Percentiles rank a stretch among this genome's conserved stretches.
These are phyloP conservation scores for Scaptomyza reducta DNA, from an alignment of 2,888 invertebrate genomes.

Conservation along the genomic window DNA sequence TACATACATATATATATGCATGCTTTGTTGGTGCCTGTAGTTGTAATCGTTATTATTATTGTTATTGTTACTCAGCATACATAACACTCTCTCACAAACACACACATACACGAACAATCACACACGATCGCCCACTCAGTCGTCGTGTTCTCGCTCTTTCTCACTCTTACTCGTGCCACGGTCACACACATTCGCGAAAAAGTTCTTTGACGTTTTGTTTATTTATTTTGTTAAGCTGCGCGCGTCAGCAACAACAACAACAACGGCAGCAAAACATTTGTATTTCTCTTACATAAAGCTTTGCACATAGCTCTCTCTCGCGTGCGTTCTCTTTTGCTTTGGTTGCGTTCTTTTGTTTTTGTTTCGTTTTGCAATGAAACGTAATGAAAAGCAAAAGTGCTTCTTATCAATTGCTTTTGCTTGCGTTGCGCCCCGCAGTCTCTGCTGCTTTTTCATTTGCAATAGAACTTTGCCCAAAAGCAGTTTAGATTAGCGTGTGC, in stretches of 20 bases:
- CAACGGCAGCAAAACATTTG: background rate
- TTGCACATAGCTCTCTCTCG: slow-evolving; percentile 39
- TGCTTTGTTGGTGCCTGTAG: slow-evolving; percentile 5
- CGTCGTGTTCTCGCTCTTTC: slow-evolving; percentile 16
- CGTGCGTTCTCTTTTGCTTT: background rate
- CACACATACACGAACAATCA: background rate
- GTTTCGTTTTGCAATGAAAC: slow-evolving; percentile 23
- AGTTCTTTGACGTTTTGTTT: slow-evolving; percentile 81
- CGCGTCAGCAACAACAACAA: slow-evolving; percentile 27
- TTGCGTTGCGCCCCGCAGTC: slow-evolving; percentile 2
- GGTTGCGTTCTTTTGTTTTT: slow-evolving; percentile 3
- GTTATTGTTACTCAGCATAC: slow-evolving; percentile 7
- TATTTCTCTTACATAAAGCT: slow-evolving; percentile 46
- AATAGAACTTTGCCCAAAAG: slow-evolving; percentile 68
- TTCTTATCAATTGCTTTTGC: slow-evolving; percentile 62
- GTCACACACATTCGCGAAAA: slow-evolving; percentile 70
- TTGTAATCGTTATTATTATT: slow-evolving; percentile 16
- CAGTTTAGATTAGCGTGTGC: slow-evolving; percentile 63
- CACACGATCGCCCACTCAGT: slow-evolving; percentile 32
- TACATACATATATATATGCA: background rate
- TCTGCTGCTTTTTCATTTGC: slow-evolving; percentile 17
- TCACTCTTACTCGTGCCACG: slow-evolving; percentile 19
- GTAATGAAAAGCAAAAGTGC: slow-evolving; percentile 71
- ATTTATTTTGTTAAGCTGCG: slow-evolving; percentile 76
- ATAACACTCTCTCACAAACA: background rate